These are phyloP conservation scores for Tenthredo notha DNA, from an alignment of 2,888 invertebrate species.

Conservation along the genomic window DNA sequence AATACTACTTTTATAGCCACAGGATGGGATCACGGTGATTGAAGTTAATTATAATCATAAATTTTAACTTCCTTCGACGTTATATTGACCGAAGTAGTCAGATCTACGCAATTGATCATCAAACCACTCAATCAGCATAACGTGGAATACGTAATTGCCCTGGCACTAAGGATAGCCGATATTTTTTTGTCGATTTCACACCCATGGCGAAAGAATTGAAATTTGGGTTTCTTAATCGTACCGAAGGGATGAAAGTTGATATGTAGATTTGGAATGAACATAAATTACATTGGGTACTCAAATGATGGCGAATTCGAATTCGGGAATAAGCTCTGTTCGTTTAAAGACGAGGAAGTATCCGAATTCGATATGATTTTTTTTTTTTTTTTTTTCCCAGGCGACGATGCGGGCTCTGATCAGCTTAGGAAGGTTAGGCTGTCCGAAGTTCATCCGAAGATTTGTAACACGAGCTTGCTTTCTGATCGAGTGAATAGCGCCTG, in stretches of 20 bases:
- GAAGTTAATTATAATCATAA: constrained; percentile 64
- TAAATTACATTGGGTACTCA: neutral
- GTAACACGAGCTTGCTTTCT: constrained; percentile 70
- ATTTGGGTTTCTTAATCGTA: neutral
- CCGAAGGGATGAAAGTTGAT: too few species aligned
- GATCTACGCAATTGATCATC: too few species aligned
- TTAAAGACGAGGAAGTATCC: neutral
- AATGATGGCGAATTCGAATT: constrained; percentile 60
- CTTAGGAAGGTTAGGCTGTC: constrained; percentile 80
- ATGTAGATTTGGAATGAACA: too few species aligned
- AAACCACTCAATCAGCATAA: too few species aligned
- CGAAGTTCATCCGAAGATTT: constrained; percentile 72
- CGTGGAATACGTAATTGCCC: too few species aligned
- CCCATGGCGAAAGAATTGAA: neutral
- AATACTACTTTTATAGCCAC: constrained; percentile 74
- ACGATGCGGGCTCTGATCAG: constrained; percentile 69
- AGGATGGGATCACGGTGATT: constrained; percentile 79
- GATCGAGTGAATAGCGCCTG: constrained; percentile 70
- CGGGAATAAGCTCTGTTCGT: neutral
- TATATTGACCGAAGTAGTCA: too few species aligned
- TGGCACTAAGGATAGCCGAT: too few species aligned
- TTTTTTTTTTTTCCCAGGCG: constrained; percentile 64
- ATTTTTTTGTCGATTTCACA: neutral
- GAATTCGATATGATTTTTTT: too few species aligned
- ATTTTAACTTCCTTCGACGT: neutral